phyloP scores from a whole-genome alignment of 2,113 vertebrate species.

The Sakesphorus luctuosus region DNA sequence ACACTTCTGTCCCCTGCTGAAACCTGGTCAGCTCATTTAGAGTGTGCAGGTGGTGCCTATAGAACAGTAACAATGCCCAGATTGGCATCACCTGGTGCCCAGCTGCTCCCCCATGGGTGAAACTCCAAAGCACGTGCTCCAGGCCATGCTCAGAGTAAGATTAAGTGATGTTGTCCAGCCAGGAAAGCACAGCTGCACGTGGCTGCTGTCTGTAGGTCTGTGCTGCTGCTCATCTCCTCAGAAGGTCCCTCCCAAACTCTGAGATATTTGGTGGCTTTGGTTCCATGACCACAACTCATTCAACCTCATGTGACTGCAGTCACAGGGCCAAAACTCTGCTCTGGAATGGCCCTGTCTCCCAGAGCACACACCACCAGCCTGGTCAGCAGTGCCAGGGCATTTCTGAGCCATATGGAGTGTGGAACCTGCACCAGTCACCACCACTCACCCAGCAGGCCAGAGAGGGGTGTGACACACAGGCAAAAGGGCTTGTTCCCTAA shows the following conservation, averaged over 20 bases:
- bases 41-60: neutral
- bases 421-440: neutral
- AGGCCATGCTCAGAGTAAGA: neutral
- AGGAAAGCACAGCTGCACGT: neutral
- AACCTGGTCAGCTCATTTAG: neutral
- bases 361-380: accelerated
- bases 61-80: accelerated
- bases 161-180: neutral
- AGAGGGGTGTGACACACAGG: neutral
- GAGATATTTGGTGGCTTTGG: neutral
- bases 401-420: neutral
- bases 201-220: neutral
- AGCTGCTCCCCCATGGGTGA: neutral
- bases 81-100: neutral
- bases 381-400: accelerated
- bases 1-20: too few relatives aligned
- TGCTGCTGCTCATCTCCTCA: neutral
- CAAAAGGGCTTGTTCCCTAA: neutral
- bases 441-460: neutral
- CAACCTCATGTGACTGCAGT: neutral
- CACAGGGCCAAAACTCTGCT: neutral
- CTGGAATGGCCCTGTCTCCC: accelerated
- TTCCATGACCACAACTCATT: neutral
- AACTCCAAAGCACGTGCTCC: neutral
- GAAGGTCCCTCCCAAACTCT: neutral